Evolutionary conservation across 2,113 vertebrate species (phyloP), one percentile per base, ranked within the genome.

Genomic region (Dipodomys merriami): DNA sequence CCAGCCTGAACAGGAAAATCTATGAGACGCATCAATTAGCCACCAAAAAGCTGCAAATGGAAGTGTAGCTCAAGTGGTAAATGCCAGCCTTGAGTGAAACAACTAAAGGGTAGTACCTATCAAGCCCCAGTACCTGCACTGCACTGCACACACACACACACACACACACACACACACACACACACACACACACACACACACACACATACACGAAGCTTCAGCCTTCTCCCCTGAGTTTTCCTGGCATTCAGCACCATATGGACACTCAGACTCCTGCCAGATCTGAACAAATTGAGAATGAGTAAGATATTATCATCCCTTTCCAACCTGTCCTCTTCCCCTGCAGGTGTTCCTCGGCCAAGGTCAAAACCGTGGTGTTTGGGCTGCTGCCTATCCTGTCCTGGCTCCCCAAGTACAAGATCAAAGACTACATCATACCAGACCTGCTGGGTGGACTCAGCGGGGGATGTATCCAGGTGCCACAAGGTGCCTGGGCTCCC

Each of bases 351-450:
- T 99, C 99, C 9, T 91, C 97, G 0, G 86, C 98, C 88, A 98
- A 99, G 72, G 30, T 99, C 90, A 99, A 98, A 94, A 85, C 97
- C 22, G 74, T 98, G 78, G 89, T 99, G 73, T 97, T 98, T 49
- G 97, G 98, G 95, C 97, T 99, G 77, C 97, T 99, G 90, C 99
- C 99, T 0, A 97, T 99, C 1, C 98, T 99, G 20, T 97, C 97
- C 68, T 99, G 99, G 99, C 98, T 99, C 2, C 99, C 99, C 93
- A 99, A 98, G 95, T 99, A 99, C 92, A 99, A 98, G 95, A 96
- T 98, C 78, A 99, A 98, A 98, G 98, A 99, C 25, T 99, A 98
- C 91, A 73, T 99, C 49, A 13, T 99, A 94, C 97, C 98, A 1
- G 99, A 99, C 92, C 97, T 99, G 90, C 98, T 99, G 0, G 99